These are phyloP conservation scores for Sarcophaga variegata DNA, from an alignment of 2,888 invertebrate species.

Conservation along the genomic window DNA sequence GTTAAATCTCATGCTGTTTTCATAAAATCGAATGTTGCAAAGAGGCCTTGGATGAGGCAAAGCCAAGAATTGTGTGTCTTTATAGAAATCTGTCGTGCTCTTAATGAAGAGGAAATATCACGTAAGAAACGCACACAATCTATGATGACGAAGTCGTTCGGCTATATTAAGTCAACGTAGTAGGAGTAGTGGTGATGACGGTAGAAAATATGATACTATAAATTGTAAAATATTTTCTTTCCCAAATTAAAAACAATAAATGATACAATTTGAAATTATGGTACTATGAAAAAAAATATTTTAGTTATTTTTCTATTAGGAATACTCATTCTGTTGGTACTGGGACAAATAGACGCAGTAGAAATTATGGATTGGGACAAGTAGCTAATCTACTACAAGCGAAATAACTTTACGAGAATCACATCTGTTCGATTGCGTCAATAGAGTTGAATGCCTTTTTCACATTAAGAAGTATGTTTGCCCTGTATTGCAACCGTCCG, in stretches of 20 bases:
- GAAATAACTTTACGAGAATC: no score
- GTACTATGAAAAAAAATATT: neutral
- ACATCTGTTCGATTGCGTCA: no score
- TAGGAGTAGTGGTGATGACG: conserved; percentile 34
- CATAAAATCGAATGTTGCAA: conserved; percentile 77
- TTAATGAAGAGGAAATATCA: conserved; percentile 75
- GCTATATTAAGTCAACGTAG: conserved; percentile 62
- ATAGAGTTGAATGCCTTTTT: no score
- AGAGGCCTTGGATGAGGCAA: conserved; percentile 75
- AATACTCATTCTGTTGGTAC: no score
- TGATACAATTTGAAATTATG: neutral
- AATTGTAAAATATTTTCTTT: neutral
- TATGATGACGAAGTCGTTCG: conserved; percentile 64
- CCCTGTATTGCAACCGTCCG: no score
- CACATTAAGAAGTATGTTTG: no score
- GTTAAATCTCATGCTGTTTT: conserved; percentile 77
- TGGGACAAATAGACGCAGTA: no score
- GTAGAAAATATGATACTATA: neutral
- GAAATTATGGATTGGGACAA: no score
- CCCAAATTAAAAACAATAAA: neutral
- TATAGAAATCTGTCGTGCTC: conserved; percentile 75
- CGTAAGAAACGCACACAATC: conserved; percentile 74
- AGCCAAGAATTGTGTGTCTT: conserved; percentile 73
- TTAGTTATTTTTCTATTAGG: no score
- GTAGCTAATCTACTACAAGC: no score